phyloP scores from a whole-genome alignment of 2,888 invertebrate species.

The Caenorhabditis sp. region DNA sequence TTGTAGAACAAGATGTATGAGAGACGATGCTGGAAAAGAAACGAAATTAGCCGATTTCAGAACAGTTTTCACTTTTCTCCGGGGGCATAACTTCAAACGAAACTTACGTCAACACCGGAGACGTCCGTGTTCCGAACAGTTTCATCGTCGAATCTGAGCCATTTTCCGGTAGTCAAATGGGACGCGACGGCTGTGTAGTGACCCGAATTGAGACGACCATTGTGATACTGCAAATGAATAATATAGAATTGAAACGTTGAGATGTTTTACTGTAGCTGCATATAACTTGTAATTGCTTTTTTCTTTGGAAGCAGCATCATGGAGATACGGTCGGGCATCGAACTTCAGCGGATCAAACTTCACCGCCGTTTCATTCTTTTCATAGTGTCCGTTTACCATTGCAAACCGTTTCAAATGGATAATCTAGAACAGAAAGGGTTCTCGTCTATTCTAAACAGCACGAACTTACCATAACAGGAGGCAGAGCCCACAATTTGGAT shows the following conservation, averaged over 20 bases:
- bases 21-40: constrained; percentile 63
- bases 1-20: constrained; percentile 74
- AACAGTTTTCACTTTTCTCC: too few species aligned
- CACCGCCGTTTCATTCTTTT: constrained; percentile 78
- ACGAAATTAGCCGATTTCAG: too few species aligned
- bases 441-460: neutral
- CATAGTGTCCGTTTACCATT: constrained; percentile 69
- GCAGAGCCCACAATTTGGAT: constrained; percentile 76
- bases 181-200: constrained; percentile 78
- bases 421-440: constrained; percentile 55
- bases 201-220: constrained; percentile 77
- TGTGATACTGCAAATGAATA: constrained; percentile 74
- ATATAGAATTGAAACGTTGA: too few species aligned
- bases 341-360: constrained; percentile 72
- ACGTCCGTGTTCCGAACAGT: constrained; percentile 50
- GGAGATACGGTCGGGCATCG: constrained; percentile 70
- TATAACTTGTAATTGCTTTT: constrained; percentile 73
- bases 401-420: constrained; percentile 80
- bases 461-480: constrained; percentile 69
- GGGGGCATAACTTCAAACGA: too few species aligned
- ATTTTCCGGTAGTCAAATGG: constrained; percentile 64
- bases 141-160: constrained; percentile 79
- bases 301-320: constrained; percentile 52
- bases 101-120: constrained; percentile 63
- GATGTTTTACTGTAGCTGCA: constrained; percentile 76